phyloP scores from a whole-genome alignment of 2,113 vertebrate species.

The Alethe diademata region DNA sequence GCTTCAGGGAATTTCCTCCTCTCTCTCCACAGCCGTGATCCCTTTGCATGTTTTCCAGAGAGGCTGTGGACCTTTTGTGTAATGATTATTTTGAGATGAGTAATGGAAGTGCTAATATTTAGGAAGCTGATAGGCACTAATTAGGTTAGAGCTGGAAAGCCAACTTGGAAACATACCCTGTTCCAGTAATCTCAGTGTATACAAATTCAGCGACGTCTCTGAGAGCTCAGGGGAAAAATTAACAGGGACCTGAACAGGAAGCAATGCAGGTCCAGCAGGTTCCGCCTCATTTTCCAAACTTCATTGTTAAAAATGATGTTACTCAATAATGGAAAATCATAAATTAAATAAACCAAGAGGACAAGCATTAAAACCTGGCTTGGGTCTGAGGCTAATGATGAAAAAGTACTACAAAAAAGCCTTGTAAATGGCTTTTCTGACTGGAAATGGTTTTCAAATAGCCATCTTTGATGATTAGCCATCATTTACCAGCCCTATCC shows the following conservation, averaged over 20 bases:
- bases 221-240: not conserved
- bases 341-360: not conserved
- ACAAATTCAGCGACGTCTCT: not conserved
- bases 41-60: not conserved
- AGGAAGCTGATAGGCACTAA: slow-evolving; percentile 36
- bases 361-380: not conserved
- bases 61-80: slow-evolving; percentile 3
- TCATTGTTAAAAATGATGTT: slow-evolving; percentile 5
- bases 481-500: not conserved
- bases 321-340: slow-evolving; percentile 18
- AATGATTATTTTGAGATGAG: slow-evolving; percentile 27
- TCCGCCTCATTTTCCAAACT: not conserved
- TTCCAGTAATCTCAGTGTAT: slow-evolving; percentile 37
- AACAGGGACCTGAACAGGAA: slow-evolving; percentile 30
- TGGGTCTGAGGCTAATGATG: not conserved
- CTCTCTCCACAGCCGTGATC: accelerated
- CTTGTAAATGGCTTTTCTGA: slow-evolving; percentile 9
- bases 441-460: not conserved
- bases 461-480: not conserved
- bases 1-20: not conserved
- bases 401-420: not conserved
- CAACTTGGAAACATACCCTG: not conserved
- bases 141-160: slow-evolving; percentile 24
- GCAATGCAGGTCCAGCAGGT: not conserved
- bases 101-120: slow-evolving; percentile 36